Base-by-base conservation (phyloP, 2,888 invertebrate species). In the Troides helena region DNA sequence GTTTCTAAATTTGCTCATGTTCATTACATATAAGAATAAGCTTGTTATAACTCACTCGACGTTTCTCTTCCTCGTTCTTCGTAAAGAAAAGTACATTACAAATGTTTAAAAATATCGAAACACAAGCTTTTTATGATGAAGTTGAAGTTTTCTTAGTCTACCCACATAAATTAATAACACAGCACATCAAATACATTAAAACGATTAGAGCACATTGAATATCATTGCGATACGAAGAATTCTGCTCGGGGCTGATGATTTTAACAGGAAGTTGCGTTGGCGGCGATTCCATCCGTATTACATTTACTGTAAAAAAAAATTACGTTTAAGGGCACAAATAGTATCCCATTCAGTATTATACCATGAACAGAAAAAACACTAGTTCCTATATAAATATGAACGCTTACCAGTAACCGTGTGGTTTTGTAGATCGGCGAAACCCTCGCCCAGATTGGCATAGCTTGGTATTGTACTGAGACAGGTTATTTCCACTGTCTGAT, bases 391-490 rank as follows among this genome's bases (percentile, higher is more conserved):
- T 46, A 46, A 46, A 46, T 46, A 46, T 46, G 1, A 12, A 50
- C 72, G 18, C 94, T 94, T 87, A 96, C 97, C 96, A 80, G 94
- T 93, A 65, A 96, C 95, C 30, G 95, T 95, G 79, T 94, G 94
- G 72, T 95, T 95, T 84, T 95, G 95, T 62, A 95, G 92, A 84
- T 97, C 96, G 62, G 96, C 96, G 77, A 95, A 97, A 61, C 95
- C 94, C 75, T 95, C 95, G 50, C 93, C 94, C 64, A 94, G 88
- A 67, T 93, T 95, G 2, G 95, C 94, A 76, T 95, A 95, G 77
- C 95, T 95, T 0, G 97, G 97, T 80, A 97, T 97, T 68, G 97
- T 96, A 76, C 96, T 94, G 74, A 96, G 89, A 81, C 97, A 97
- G 73, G 95, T 96, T 78, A 97, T 94, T 77, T 95, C 94, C 74